Evolutionary conservation across 2,888 invertebrate genomes (phyloP), one percentile per base, ranked within the genome.

Genomic region (Macroteleia sp.): DNA sequence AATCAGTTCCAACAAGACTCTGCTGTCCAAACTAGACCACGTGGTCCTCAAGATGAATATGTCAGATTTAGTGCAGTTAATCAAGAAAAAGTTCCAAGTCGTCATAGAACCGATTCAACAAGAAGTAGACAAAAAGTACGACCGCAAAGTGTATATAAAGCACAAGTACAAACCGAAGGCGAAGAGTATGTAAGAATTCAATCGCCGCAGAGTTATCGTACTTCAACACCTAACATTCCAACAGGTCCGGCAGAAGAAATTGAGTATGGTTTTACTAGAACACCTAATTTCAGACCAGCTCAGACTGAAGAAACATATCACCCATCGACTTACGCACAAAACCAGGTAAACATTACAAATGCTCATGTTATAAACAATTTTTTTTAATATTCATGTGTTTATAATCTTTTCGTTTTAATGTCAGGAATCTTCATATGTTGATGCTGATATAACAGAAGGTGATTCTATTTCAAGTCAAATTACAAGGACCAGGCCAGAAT

Each of bases 251-350:
- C 85, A 28, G 83, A 89, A 34, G 91, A 92, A 67, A 91, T 92
- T 77, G 92, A 92, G 61, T 93, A 92, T 77, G 93, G 93, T 12
- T 93, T 93, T 79, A 92, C 93, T 75, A 90, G 92, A 56, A 84
- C 89, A 28, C 93, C 93, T n/a, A 92, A 87, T 73, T 93, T 91
- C 83, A 88, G 83, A 28, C 84, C 86, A 1, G 59, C 83, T 17
- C 82, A 84, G 57, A 36, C 52, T 0, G 77, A 67, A 17, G 77
- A 77, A 25, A 67, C 46, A 57, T 70, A 74, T 46, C 22, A 50
- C 3, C 10, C 46, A 5, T 42, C 62, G 2, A 52, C 52, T 22
- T 61, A 69, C 28, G 30, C 48, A 46, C 61, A 56, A 42, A 73
- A 67, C 32, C 76, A 79, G 70, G 79, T 79, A 36, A n/a, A n/a